Evolutionary conservation across 2,888 invertebrate species (phyloP), one percentile per base, ranked within the genome.

Genomic region (Gymnocheta viridis): DNA sequence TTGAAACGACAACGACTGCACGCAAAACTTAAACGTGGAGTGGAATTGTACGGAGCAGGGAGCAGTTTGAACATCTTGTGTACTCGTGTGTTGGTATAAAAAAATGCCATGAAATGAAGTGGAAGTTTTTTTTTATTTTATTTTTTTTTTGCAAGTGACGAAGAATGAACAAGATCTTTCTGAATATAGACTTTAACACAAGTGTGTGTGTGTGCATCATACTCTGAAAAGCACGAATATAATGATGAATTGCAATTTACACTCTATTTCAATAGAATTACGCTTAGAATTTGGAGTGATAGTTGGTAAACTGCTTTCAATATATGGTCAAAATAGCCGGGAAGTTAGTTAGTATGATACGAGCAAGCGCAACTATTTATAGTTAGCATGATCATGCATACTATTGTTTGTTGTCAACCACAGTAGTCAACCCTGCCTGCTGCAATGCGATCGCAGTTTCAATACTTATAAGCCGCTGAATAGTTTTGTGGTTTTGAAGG

Each of bases 241-340:
- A 73, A 73, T 81, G 81, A 78, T 69, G 77, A 73, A 81, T 78
- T 69, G 67, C 69, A 84, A 84, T 84, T 84, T 84, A 81, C 84
- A 84, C 84, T 84, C 73, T 74, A 81, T 78, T 84, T 84, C 84
- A 81, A 78, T 73, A 81, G 84, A 84, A 84, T 84, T 81, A 73
- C 84, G 81, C 84, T 84, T 77, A 84, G 77, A 81, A 84, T 84
- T 81, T 81, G 81, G 77, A 81, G 73, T 64, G 79, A 79, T 79
- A 70, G 79, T 62, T 79, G 82, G 62, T 56, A 69, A 80, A 66
- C 83, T 24, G 73, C 77, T 69, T 84, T 54, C 81, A 51, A 69
- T 78, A 73, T 81, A 81, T 81, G 84, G 81, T 41, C 60, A 77
- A 38, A 69, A 62, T 69, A 47, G 74, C 54, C 62, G 54, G 14